Evolutionary conservation across 2,797 vertebrate species (phyloP).

Genomic region (Furcifer pardalis): DNA sequence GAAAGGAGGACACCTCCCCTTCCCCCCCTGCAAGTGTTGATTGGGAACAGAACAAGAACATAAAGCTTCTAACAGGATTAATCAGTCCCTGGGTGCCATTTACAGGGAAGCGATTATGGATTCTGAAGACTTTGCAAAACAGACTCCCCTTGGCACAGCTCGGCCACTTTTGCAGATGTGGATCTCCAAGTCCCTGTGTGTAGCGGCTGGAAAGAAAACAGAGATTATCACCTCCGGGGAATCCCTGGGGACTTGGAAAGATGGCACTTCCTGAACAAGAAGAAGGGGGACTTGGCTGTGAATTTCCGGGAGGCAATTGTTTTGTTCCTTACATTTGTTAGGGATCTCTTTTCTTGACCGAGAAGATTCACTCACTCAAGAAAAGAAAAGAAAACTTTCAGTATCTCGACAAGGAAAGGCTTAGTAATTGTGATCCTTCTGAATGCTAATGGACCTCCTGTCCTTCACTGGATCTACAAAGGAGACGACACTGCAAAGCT

Average conservation of each 20-base stretch:
- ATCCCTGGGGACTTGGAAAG: background rate
- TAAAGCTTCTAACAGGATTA: conserved; percentile 25
- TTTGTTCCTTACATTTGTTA: background rate
- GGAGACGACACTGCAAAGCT: background rate
- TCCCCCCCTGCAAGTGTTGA: conserved; percentile 21
- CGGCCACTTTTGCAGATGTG: background rate
- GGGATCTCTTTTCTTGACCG: conserved; percentile 8
- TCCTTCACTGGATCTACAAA: background rate
- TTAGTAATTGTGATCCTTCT: background rate
- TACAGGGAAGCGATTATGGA: conserved; percentile 12
- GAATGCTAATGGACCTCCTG: conserved; percentile 21
- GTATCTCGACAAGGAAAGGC: conserved; percentile 10
- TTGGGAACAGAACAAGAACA: conserved; percentile 25
- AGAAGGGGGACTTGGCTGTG: background rate
- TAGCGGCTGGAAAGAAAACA: conserved; percentile 16
- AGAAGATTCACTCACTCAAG: conserved; percentile 26
- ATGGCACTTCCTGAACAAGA: conserved; percentile 21
- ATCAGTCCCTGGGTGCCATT: background rate
- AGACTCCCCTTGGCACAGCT: background rate
- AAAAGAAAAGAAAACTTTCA: background rate
- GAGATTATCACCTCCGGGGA: background rate
- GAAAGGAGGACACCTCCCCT: background rate
- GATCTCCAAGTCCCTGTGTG: conserved; percentile 13
- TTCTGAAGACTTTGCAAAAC: conserved; percentile 21
- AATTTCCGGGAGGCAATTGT: background rate